Evolutionary conservation across 2,888 invertebrate species (phyloP), one percentile per base, ranked within the genome.

Genomic region (Drosophila paramelanica): DNA sequence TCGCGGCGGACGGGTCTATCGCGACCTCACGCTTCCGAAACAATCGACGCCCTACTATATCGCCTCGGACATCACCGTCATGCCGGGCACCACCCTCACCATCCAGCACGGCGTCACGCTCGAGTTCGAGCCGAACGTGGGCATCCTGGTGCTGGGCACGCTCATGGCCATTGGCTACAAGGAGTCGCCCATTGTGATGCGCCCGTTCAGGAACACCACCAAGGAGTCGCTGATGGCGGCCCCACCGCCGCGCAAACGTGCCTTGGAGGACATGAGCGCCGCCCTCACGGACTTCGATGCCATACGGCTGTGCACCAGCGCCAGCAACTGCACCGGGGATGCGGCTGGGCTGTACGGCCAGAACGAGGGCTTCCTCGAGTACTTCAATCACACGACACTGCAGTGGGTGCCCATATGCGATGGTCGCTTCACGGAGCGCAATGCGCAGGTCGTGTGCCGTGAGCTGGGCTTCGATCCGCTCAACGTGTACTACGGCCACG

Each of bases 331-430:
- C 82, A 93, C 94, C 0, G 93, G 93, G 1, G 94, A 93, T 62
- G 46, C 73, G 0, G 78, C 82, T 17, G 67, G 60, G 0, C 2
- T 74, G 5, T 69, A 95, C 53, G 93, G 93, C 45, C 85, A 93
- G 1, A 94, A 94, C 81, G 95, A 96, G 94, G 99, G 99, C 5
- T 99, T 98, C 89, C 92, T 99, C 67, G 98, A 99, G 93, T 96
- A 98, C 90, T 99, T 97, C 91, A 99, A 99, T 89, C 94, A 94
- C 79, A 99, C 99, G 2, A 98, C 98, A 0, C 93, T 97, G 17
- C 98, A 99, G 90, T 99, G 98, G 98, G 97, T 98, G 38, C 98
- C 99, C 0, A 95, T 99, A 93, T 99, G 99, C 92, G 99, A 99
- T 92, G 94, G 94, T 46, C 94, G 98, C 66, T 99, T 99, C 91